Evolutionary conservation across 2,797 vertebrate genomes (phyloP), one percentile per base, ranked within the genome.

Genomic region (Takifugu ocellatus): DNA sequence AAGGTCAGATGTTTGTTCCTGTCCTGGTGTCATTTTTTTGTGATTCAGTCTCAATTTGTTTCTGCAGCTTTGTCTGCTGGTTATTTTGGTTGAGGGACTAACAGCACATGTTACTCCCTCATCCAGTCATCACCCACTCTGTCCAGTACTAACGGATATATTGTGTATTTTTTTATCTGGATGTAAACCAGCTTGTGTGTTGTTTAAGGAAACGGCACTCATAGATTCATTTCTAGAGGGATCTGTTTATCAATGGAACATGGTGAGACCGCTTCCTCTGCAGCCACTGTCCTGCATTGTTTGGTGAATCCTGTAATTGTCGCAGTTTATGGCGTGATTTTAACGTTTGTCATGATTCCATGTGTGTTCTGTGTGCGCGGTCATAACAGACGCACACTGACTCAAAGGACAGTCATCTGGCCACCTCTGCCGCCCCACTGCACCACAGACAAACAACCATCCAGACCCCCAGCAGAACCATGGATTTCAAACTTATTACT

Each of bases 341-440:
- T 60, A 70, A 3, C 62, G 65, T 65, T 79, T 70, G 67, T 66
- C 66, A 53, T 77, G 60, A 68, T 29, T 74, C 39, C 55, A 33
- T 61, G 27, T 71, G 49, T 72, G 69, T 59, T 55, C 53, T 71
- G 54, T 54, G 47, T 21, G 78, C 70, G 57, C 65, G 84, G 82
- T 88, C 82, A 84, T 77, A 58, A 53, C 68, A 84, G 78, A 79
- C 75, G 48, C 42, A 55, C 55, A 74, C 70, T 87, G 87, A 90
- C 71, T 89, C 85, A 90, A 64, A 63, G 62, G 70, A 54, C 67
- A 57, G 70, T 56, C 58, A 27, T 63, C 71, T 56, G 21, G 69
- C 70, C 66, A 70, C 65, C 46, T 33, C 44, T 16, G 26, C 39
- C 52, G 54, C 50, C 68, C 71, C 46, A 15, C 71, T 77, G 75